Evolutionary conservation across 2,113 vertebrate species (phyloP), one percentile per base, ranked within the genome.

Genomic region (Etheostoma spectabile): DNA sequence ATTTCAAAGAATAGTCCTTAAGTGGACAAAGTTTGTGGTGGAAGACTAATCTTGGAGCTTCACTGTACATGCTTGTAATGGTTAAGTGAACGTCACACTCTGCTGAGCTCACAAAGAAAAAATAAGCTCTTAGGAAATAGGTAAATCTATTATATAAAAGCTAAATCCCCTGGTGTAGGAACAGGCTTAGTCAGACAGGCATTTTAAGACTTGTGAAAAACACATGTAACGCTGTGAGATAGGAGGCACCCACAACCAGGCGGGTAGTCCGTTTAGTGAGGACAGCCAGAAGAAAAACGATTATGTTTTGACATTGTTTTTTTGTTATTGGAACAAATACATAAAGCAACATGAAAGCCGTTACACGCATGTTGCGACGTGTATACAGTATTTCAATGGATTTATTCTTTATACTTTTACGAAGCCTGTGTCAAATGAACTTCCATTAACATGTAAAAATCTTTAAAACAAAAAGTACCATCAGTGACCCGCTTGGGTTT

Each of bases 71-170:
- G 46, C 51, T 71, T 68, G 64, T 19, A 77, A 71, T 68, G 64
- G 73, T 66, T 63, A 87, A 74, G 68, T 38, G 78, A 83, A 84
- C 72, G 64, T 81, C 86, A 82, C 67, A 86, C 82, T 77, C 83
- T 87, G 80, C 79, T 79, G 79, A 77, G 63, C 65, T 85, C 67
- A 63, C 42, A 66, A 53, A 80, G 57, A 89, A 88, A 86, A 77
- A 81, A 65, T 80, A 78, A 83, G 78, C 87, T 81, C 35, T 68
- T 61, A 57, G 64, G 82, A 88, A 92, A 88, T 70, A 69, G 49
- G 83, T 92, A 87, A 92, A 90, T 85, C 85, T 85, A 79, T 94
- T 94, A 90, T 88, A 86, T 88, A 92, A 91, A 80, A 38, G 52
- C 68, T 63, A 80, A 93, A 89, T 77, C 89, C 84, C 77, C 64